Conservation (phyloP, 2,888 invertebrate species). For the Eilema caniola region DNA sequence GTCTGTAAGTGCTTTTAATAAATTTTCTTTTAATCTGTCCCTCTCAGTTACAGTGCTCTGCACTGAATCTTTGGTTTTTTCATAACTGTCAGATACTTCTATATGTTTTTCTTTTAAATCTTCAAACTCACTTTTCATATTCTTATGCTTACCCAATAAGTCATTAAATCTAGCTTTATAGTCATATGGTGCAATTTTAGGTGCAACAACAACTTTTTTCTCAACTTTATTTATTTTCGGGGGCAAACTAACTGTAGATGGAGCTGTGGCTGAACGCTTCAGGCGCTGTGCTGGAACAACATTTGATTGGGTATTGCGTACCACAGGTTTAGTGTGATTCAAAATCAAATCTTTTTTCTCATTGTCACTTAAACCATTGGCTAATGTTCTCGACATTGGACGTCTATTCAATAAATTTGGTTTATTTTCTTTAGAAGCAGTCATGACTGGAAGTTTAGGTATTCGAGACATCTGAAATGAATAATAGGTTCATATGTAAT, state of each 20-base stretch:
- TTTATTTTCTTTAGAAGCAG: conserved; percentile 74
- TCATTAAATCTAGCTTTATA: conserved; percentile 89
- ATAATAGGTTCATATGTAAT: background rate
- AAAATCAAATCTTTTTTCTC: conserved; percentile 76
- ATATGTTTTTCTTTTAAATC: conserved; percentile 84
- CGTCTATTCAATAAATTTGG: conserved; percentile 66
- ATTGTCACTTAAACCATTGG: conserved; percentile 72
- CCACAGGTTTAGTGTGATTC: conserved; percentile 75
- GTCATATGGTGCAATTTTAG: conserved; percentile 88
- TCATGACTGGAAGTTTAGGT: conserved; percentile 75
- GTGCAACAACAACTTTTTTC: conserved; percentile 77
- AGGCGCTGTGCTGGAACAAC: conserved; percentile 67
- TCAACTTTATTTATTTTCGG: conserved; percentile 74
- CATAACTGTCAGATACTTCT: conserved; percentile 83
- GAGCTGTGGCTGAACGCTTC: conserved; percentile 75
- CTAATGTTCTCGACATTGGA: conserved; percentile 65
- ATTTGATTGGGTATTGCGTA: conserved; percentile 54
- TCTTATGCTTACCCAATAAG: conserved; percentile 87
- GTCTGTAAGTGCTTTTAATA: conserved; percentile 70
- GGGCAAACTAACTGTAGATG: conserved; percentile 61
- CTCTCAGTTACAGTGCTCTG: conserved; percentile 68
- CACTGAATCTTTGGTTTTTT: conserved; percentile 77
- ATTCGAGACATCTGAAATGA: conserved; percentile 81
- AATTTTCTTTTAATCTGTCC: conserved; percentile 73
- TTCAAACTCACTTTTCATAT: conserved; percentile 83